Evolutionary conservation across 2,797 vertebrate genomes (phyloP).

Genomic region (Pyrocephalus nanus): DNA sequence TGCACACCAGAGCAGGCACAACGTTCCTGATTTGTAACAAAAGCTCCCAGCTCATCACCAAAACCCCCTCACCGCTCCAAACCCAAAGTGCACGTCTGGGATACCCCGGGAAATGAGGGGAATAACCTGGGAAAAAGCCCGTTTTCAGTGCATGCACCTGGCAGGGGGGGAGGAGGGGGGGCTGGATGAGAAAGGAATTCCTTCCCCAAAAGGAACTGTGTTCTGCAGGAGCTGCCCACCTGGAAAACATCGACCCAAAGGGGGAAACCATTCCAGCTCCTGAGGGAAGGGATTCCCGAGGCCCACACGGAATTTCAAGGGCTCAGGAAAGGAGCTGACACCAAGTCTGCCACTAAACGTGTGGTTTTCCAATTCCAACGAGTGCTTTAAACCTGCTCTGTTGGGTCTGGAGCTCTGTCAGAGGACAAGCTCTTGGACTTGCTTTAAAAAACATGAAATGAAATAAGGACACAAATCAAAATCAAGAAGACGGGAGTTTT

Average conservation of each 20-base stretch:
- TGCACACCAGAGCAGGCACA: constrained; percentile 70
- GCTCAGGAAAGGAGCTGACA: background rate
- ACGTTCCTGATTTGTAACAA: constrained; percentile 72
- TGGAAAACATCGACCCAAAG: background rate
- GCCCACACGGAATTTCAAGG: background rate
- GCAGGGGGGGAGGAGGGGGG: background rate
- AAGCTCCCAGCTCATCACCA: constrained; percentile 65
- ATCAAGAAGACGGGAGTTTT: constrained; percentile 2
- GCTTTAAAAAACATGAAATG: constrained; percentile 63
- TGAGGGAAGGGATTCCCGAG: background rate
- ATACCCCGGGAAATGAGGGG: constrained; percentile 64
- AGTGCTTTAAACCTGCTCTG: constrained; percentile 58
- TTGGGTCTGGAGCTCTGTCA: constrained; percentile 43
- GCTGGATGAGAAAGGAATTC: constrained; percentile 44
- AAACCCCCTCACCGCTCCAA: constrained; percentile 68
- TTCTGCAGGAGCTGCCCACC: constrained; percentile 45
- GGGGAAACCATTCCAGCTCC: constrained; percentile 24
- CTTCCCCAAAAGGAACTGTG: constrained; percentile 28
- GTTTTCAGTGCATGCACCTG: constrained; percentile 63
- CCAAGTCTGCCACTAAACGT: background rate
- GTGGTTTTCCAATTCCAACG: background rate
- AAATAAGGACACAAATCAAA: constrained; percentile 65
- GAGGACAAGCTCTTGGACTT: constrained; percentile 53
- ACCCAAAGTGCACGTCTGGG: constrained; percentile 75
- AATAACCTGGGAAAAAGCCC: constrained; percentile 52